Base-by-base conservation (phyloP, 2,113 vertebrate genomes). In the Seriola quinqueradiata region DNA sequence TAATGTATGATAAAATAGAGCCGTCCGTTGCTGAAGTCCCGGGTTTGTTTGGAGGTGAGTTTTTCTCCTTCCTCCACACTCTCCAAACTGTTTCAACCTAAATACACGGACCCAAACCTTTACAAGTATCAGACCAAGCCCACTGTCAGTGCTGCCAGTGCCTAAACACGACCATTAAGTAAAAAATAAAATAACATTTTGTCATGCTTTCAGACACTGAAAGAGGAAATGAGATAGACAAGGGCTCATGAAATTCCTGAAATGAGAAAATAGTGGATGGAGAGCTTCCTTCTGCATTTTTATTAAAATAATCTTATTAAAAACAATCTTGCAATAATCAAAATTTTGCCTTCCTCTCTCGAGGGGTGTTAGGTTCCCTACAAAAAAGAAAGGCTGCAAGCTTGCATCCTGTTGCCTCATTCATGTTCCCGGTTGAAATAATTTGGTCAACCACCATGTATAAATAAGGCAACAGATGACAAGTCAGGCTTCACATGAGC, bases 401-500 rank as follows among this genome's bases (percentile, higher is more conserved):
- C 65, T 25, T 48, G 10, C 5, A 38, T 25, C 42, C 7, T 23
- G 4, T 13, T 32, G 68, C 13, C 19, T 36, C 32, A 17, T 28
- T 44, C 23, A 70, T 14, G 28, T 21, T 28, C 44, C n/a, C 17
- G 8, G 12, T 5, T 44, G 3, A 77, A 72, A 54, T 61, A 10
- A 46, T 82, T 81, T 50, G 13, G 25, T 48, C 4, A 68, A 55
- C 21, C 34, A 42, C 9, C 5, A 4, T 64, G 25, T 19, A 34
- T 10, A 40, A 64, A 54, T 50, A 28, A 70, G 4, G 19, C 7
- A 59, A 64, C 10, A 65, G 44, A 34, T 63, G 59, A 75, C 2
- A 79, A 46, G 52, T 5, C 28, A 75, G 19, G 23, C 4, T 70
- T 66, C 50, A 40, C 21, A 32, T 16, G 74, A 71, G 52, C 5